A percentile compares a stretch with the other conserved stretches of the same genome.
Conservation (phyloP, 1,140 invertebrate species). For the Ips typographus region DNA sequence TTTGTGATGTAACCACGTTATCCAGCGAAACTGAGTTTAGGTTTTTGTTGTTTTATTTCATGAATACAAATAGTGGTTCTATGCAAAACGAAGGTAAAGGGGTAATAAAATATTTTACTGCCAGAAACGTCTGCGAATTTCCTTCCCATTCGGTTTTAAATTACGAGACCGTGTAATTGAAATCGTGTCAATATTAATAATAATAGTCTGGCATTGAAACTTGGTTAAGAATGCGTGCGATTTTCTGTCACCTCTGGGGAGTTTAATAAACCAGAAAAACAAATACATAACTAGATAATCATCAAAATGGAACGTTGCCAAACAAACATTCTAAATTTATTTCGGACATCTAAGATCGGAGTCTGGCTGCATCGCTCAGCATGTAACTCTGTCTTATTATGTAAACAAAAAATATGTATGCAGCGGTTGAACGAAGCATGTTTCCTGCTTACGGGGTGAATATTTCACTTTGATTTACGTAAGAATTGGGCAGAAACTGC, state of each 20-base stretch:
- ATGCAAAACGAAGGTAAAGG: constrained; percentile 19
- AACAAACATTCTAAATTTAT: constrained; percentile 1
- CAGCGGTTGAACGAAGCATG: neutral
- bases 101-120: constrained; percentile 25
- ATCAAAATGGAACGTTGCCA: neutral
- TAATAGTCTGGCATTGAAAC: neutral
- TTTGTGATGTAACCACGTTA: neutral
- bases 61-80: constrained; percentile 26
- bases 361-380: neutral
- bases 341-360: neutral
- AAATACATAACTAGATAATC: neutral
- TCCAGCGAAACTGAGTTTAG: constrained; percentile 10
- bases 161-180: too few species aligned
- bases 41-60: constrained; percentile 24
- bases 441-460: neutral
- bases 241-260: neutral
- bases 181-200: too few species aligned
- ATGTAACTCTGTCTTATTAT: neutral
- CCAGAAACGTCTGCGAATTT: constrained; percentile 12
- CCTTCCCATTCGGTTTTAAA: too few species aligned
- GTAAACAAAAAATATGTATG: constrained; percentile 3
- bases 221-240: neutral
- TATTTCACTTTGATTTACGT: too few species aligned
- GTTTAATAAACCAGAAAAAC: constrained; percentile 1
- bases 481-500: too few species aligned